Conservation (phyloP, 2,888 invertebrate species). For the Ceramica pisi region DNA sequence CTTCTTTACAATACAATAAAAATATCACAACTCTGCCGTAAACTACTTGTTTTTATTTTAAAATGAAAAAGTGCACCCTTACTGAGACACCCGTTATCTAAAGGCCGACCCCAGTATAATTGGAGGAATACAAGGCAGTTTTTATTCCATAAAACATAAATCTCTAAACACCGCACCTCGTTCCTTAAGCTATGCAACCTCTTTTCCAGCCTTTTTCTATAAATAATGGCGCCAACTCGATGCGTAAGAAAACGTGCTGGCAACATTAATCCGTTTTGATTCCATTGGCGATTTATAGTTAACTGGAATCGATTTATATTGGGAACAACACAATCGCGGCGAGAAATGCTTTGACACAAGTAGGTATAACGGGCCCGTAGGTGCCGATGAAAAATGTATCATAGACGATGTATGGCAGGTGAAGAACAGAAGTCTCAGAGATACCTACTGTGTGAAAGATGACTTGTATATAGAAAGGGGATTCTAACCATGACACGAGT, state of each 20-base stretch:
- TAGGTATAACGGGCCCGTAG: slow-evolving; percentile 64
- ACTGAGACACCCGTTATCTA: too few species aligned
- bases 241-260: slow-evolving; percentile 60
- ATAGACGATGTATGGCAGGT: slow-evolving; percentile 8
- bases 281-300: slow-evolving; percentile 54
- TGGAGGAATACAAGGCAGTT: not conserved
- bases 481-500: too few species aligned
- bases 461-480: too few species aligned
- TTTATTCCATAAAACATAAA: slow-evolving; percentile 21
- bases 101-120: too few species aligned
- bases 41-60: too few species aligned
- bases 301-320: slow-evolving; percentile 63
- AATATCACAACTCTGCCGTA: too few species aligned
- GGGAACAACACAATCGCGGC: slow-evolving; percentile 58
- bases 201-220: slow-evolving; percentile 46
- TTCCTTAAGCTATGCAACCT: slow-evolving; percentile 34
- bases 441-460: too few species aligned
- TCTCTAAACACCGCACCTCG: slow-evolving; percentile 22
- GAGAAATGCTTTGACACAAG: slow-evolving; percentile 65
- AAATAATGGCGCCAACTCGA: slow-evolving; percentile 56
- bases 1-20: too few species aligned
- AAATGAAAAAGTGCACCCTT: too few species aligned
- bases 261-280: slow-evolving; percentile 58
- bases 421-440: slow-evolving; percentile 36
- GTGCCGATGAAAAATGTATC: slow-evolving; percentile 66